Base-by-base conservation (phyloP, 35 echinoderm and acorn worm genomes). In the Lytechinus variegatus region DNA sequence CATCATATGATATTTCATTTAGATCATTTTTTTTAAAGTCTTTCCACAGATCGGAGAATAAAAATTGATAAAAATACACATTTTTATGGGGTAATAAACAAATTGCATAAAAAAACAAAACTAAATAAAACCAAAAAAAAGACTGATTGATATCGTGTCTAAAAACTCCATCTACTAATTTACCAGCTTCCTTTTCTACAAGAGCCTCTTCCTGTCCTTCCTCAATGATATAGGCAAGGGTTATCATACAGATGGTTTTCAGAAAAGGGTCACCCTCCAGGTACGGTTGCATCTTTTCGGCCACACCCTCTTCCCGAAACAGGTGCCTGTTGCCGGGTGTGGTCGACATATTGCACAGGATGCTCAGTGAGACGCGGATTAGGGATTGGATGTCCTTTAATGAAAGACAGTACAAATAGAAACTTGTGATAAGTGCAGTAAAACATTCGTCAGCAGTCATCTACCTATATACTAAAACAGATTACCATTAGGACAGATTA, bases 331-430 rank as follows among this genome's bases (percentile, higher is more conserved):
- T 97, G 16, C 95, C 91, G 12, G 91, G 95, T 9, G 95, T 94
- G 92, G 96, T 97, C 54, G 97, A 93, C 52, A 99, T 91, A 94
- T 99, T 99, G 96, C 97, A 97, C 4, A 99, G 97, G 94, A 99
- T 99, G 95, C 96, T 97, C 28, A 99, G 57, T 28, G 97, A 99
- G 21, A 97, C 97, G n/a, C 97, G 96, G 56, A 97, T 66, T 51
- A 99, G 91, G 89, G 97, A 97, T 27, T 94, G 57, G 44, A 99
- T 54, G 89, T 97, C 97, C 97, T 97, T 44, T 44, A 44, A 44
- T 44, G 94, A 86, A 66, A 79, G 14, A 79, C 5, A 79, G 5
- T 16, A 79, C 9, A 61, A 87, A 96, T 10, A 27, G 89, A 19
- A 57, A 72, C 5, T 21, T 27, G 16, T 79, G 16, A n/a, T 79